These are phyloP conservation scores for Cyprinodon brontotheroides DNA, from an alignment of 2,113 vertebrate genomes.

Conservation along the genomic window DNA sequence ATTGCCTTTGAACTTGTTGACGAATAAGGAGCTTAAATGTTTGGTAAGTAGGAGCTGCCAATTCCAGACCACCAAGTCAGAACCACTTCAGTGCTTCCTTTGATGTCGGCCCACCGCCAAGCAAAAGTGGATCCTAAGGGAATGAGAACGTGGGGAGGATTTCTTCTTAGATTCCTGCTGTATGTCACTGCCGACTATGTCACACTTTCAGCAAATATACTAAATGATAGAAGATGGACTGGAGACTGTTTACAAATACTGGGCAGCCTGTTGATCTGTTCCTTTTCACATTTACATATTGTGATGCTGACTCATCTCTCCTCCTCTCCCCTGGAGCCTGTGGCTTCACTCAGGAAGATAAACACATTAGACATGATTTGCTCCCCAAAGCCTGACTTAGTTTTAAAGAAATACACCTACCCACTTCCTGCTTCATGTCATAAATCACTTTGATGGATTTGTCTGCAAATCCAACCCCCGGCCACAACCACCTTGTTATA, in stretches of 20 bases:
- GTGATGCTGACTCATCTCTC: not conserved
- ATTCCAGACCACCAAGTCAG: not conserved
- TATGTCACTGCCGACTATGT: slow-evolving; percentile 12
- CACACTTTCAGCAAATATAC: slow-evolving; percentile 20
- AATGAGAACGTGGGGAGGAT: slow-evolving; percentile 11
- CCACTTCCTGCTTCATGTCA: slow-evolving; percentile 22
- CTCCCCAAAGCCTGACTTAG: not conserved
- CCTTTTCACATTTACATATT: not conserved
- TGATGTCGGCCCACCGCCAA: slow-evolving; percentile 3
- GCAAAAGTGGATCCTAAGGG: slow-evolving; percentile 26
- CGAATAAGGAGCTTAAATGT: slow-evolving; percentile 1
- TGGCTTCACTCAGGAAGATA: slow-evolving; percentile 18
- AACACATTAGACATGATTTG: slow-evolving; percentile 36
- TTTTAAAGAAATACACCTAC: not conserved
- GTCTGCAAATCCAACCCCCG: slow-evolving; percentile 19
- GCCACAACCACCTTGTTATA: not conserved
- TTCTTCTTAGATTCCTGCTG: slow-evolving; percentile 25
- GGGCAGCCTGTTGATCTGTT: not conserved
- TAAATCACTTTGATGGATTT: slow-evolving; percentile 19
- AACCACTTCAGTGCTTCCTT: not conserved
- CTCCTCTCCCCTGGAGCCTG: not conserved
- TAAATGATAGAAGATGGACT: slow-evolving; percentile 15
- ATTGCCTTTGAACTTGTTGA: not conserved
- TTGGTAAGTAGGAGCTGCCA: not conserved
- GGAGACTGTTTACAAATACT: slow-evolving; percentile 2